Evolutionary conservation across 2,888 invertebrate species (phyloP).

Genomic region (Epinotia bilunana): DNA sequence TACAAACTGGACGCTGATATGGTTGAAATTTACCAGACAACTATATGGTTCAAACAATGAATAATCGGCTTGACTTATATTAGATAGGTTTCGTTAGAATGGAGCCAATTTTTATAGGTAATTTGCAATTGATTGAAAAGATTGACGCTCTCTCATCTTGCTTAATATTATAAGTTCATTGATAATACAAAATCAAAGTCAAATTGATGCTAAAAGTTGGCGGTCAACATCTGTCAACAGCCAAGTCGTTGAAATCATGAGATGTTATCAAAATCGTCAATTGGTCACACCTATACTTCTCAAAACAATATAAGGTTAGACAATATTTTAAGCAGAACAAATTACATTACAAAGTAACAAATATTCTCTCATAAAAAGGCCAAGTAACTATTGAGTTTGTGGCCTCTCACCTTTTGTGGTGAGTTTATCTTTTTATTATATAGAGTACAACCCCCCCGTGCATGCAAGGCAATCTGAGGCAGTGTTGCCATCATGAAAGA

Average conservation of each 20-base stretch:
- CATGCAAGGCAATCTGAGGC: conserved; percentile 51
- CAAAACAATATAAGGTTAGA: conserved; percentile 74
- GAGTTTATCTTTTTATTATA: conserved; percentile 51
- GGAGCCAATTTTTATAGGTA: neutral
- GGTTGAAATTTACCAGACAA: too few species aligned
- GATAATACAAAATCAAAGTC: neutral
- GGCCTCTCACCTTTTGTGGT: conserved; percentile 23
- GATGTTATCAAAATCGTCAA: conserved; percentile 59
- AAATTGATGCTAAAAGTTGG: neutral
- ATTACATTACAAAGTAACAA: conserved; percentile 51
- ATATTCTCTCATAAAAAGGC: conserved; percentile 7
- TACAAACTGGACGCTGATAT: too few species aligned
- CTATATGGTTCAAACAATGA: neutral
- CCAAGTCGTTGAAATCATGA: conserved; percentile 20
- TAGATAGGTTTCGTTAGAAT: too few species aligned
- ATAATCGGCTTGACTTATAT: neutral
- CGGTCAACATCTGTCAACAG: conserved; percentile 21
- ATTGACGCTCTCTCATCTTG: neutral
- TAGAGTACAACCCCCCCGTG: conserved; percentile 54
- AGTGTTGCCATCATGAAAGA: conserved; percentile 50
- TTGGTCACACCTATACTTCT: conserved; percentile 64
- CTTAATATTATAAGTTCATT: neutral
- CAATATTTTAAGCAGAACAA: conserved; percentile 67
- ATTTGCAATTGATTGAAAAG: neutral
- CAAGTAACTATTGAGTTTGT: conserved; percentile 6